phyloP scores from a whole-genome alignment of 2,797 vertebrate species.

The Liasis olivaceus region DNA sequence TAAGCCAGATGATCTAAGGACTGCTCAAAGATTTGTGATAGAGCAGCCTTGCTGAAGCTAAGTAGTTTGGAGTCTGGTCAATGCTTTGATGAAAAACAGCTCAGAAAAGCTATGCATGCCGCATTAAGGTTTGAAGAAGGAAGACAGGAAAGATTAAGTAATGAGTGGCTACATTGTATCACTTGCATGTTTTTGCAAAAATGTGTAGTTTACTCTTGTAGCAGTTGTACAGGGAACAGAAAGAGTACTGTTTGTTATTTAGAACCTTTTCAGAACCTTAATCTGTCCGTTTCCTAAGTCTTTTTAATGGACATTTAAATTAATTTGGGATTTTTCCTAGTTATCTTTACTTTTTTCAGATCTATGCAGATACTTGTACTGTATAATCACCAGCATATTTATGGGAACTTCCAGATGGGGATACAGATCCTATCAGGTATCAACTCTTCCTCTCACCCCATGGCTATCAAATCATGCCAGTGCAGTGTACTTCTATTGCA shows the following conservation, averaged over 20 bases:
- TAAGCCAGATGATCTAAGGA: too few relatives aligned
- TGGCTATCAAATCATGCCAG: background rate
- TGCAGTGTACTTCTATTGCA: background rate
- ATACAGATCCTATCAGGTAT: background rate
- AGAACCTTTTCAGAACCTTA: background rate
- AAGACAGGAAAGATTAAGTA: background rate
- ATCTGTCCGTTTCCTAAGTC: background rate
- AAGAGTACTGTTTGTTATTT: background rate
- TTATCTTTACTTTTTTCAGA: background rate
- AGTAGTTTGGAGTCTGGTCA: too few relatives aligned
- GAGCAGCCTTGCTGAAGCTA: too few relatives aligned
- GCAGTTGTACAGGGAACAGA: background rate
- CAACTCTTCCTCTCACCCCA: background rate
- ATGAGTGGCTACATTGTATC: background rate
- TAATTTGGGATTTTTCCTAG: background rate
- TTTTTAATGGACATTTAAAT: background rate
- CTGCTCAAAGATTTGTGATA: too few relatives aligned
- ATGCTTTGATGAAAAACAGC: too few relatives aligned
- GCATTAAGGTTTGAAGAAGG: background rate
- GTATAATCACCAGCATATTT: background rate
- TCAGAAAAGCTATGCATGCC: too few relatives aligned
- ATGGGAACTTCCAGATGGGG: background rate
- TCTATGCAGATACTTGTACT: background rate
- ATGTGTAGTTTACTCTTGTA: background rate
- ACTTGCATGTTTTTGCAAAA: background rate